phyloP scores from a whole-genome alignment of 2,113 vertebrate genomes.

The Melanerpes aurifrons region DNA sequence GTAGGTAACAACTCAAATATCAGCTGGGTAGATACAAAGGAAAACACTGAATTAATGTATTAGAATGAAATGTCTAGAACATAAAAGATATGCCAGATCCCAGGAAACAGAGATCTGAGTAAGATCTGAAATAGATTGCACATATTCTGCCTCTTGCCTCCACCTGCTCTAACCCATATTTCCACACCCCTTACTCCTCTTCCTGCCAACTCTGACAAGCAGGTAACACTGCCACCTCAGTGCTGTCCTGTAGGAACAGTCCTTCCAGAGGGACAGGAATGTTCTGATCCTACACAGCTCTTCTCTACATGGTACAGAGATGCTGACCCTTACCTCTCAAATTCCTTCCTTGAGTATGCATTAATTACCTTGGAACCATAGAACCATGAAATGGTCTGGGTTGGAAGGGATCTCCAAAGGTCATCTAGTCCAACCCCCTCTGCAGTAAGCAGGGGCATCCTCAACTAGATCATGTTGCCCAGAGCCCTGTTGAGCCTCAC shows the following conservation, averaged over 20 bases:
- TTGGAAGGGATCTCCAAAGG: too few species aligned
- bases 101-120: not conserved
- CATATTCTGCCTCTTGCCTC: not conserved
- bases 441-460: too few species aligned
- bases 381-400: too few species aligned
- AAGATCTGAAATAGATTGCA: not conserved
- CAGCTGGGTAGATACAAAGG: not conserved
- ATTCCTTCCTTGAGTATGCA: not conserved
- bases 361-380: not conserved
- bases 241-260: not conserved
- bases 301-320: not conserved
- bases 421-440: too few species aligned
- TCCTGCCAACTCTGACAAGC: not conserved
- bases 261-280: not conserved
- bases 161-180: not conserved
- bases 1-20: not conserved
- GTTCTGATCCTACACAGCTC: not conserved
- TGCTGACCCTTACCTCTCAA: not conserved
- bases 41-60: not conserved
- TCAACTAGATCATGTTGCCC: too few species aligned
- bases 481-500: too few species aligned
- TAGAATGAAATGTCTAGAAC: not conserved
- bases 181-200: not conserved
- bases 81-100: not conserved
- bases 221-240: not conserved